Conservation (phyloP, 2,888 invertebrate species). For the Sycophila texana region DNA sequence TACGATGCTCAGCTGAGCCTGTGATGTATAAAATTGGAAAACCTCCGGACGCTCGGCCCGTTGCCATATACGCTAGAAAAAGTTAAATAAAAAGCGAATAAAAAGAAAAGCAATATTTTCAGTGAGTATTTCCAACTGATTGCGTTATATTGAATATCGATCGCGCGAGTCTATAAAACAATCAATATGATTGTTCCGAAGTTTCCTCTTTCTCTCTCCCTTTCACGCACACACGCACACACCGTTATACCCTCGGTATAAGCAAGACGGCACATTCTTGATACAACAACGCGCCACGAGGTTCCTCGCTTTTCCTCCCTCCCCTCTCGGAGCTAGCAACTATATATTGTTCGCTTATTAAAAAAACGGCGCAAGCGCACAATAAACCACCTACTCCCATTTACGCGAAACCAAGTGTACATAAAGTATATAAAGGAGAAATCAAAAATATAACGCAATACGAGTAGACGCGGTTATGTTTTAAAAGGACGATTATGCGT, state of each 20-base stretch:
- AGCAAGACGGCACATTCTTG: conserved; percentile 63
- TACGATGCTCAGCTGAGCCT: conserved; percentile 11
- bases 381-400: not conserved
- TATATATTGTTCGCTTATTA: conserved; percentile 36
- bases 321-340: conserved; percentile 6
- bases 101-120: conserved; percentile 35
- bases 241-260: conserved; percentile 30
- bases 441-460: conserved; percentile 8
- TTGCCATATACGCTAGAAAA: not conserved
- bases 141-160: conserved; percentile 45
- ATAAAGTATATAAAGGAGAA: conserved; percentile 41
- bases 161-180: conserved; percentile 65
- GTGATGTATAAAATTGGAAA: conserved; percentile 31
- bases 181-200: conserved; percentile 69
- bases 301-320: conserved; percentile 18
- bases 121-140: conserved; percentile 49
- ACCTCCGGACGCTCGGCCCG: not conserved
- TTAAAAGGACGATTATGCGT: no score
- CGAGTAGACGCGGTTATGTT: no score
- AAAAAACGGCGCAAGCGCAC: conserved; percentile 32
- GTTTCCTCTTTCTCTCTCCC: conserved; percentile 42
- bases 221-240: not conserved
- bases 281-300: conserved; percentile 66
- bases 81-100: conserved; percentile 10
- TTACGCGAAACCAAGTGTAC: conserved; percentile 37